phyloP scores from a whole-genome alignment of 2,797 vertebrate genomes.

The Coracias cyanogaster region DNA sequence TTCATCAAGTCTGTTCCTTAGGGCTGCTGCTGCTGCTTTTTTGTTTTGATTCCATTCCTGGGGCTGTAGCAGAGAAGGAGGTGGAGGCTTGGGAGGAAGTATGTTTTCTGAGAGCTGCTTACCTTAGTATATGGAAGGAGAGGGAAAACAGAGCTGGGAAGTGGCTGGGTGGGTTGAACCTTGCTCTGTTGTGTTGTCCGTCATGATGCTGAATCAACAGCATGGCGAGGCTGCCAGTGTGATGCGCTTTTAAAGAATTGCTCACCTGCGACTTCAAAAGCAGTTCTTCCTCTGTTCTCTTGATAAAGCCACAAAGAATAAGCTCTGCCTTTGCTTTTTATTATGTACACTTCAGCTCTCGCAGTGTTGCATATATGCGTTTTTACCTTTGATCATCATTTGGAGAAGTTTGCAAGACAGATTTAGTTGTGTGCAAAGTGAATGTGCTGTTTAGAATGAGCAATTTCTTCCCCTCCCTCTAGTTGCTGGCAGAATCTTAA shows the following conservation, averaged over 20 bases:
- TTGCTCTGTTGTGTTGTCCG: not conserved
- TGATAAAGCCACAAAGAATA: conserved; percentile 26
- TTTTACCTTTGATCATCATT: conserved; percentile 44
- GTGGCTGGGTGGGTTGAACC: not conserved
- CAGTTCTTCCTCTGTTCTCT: not conserved
- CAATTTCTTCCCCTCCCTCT: not conserved
- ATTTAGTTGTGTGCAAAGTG: conserved; percentile 32
- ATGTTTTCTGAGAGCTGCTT: not conserved
- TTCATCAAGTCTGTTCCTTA: conserved; percentile 65
- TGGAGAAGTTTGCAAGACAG: conserved; percentile 40
- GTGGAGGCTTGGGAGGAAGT: not conserved
- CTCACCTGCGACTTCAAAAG: conserved; percentile 31
- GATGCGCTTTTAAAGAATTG: not conserved
- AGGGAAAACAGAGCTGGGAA: not conserved
- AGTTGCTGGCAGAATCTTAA: conserved; percentile 16
- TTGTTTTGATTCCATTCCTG: conserved; percentile 19
- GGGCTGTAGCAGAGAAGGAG: not conserved
- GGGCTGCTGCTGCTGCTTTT: conserved; percentile 36
- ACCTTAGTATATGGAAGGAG: not conserved
- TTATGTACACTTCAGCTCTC: conserved; percentile 4
- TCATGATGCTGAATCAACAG: not conserved
- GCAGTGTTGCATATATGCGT: not conserved
- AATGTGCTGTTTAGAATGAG: not conserved
- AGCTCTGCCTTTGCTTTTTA: conserved; percentile 2
- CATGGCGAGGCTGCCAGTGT: not conserved